These are phyloP conservation scores for Periplaneta americana DNA, from an alignment of 1,140 invertebrate species.

Conservation along the genomic window DNA sequence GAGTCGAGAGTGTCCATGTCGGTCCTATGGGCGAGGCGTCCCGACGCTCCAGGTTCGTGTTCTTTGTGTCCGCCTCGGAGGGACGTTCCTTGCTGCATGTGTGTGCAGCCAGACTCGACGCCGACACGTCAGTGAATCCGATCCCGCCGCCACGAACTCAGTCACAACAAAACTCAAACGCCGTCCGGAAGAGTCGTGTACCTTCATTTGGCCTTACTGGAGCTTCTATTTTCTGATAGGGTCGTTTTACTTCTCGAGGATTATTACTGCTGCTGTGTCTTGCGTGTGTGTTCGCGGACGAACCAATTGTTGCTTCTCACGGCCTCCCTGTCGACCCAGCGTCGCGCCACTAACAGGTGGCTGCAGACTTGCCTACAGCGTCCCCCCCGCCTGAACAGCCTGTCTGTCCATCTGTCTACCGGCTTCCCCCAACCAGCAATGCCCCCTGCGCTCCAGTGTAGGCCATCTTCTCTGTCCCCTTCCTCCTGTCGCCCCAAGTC, in stretches of 20 bases:
- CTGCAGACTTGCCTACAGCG: neutral
- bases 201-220: neutral
- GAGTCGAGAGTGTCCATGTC: neutral
- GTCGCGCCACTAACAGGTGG: slow-evolving; percentile 5
- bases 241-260: neutral
- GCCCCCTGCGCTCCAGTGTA: neutral
- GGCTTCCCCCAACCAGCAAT: neutral
- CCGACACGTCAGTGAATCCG: neutral
- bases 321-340: neutral
- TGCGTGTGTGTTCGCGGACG: neutral
- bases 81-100: neutral
- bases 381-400: neutral
- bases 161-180: neutral
- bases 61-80: neutral
- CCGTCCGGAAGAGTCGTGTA: neutral
- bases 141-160: neutral
- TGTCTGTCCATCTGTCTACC: neutral
- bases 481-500: neutral
- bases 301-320: neutral
- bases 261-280: neutral
- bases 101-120: neutral
- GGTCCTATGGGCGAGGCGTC: neutral
- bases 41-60: neutral
- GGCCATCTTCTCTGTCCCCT: neutral
- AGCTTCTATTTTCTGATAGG: neutral